phyloP scores from a whole-genome alignment of 2,888 invertebrate species.

The Girardia tigrina region DNA sequence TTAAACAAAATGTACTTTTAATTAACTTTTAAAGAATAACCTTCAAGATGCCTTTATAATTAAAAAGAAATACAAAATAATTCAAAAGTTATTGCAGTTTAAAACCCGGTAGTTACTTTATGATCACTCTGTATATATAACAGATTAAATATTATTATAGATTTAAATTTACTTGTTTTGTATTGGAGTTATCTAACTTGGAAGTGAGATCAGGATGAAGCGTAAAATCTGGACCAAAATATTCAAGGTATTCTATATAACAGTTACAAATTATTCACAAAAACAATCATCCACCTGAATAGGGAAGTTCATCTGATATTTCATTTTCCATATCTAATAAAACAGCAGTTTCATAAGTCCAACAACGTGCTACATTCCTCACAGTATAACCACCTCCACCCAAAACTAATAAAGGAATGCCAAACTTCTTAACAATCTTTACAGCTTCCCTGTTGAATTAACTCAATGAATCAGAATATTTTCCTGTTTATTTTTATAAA shows the following conservation, averaged over 20 bases:
- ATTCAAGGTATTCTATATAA: slow-evolving; percentile 70
- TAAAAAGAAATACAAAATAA: no score
- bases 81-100: no score
- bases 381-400: slow-evolving; percentile 76
- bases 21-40: no score
- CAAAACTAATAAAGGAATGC: slow-evolving; percentile 76
- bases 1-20: no score
- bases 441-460: slow-evolving; percentile 66
- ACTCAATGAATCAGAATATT: background rate
- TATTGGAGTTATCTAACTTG: slow-evolving; percentile 75
- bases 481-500: background rate
- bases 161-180: slow-evolving; percentile 57
- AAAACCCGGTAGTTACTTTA: no score
- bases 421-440: slow-evolving; percentile 76
- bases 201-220: slow-evolving; percentile 80
- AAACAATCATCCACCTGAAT: slow-evolving; percentile 55
- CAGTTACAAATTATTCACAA: slow-evolving; percentile 4
- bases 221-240: slow-evolving; percentile 89
- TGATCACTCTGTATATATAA: no score
- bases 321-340: slow-evolving; percentile 66
- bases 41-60: no score
- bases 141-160: background rate
- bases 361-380: slow-evolving; percentile 88
- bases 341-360: slow-evolving; percentile 94
- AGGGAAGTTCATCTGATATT: slow-evolving; percentile 82